Base-by-base conservation (phyloP, 1,140 invertebrate species). In the Harpegnathos saltator region DNA sequence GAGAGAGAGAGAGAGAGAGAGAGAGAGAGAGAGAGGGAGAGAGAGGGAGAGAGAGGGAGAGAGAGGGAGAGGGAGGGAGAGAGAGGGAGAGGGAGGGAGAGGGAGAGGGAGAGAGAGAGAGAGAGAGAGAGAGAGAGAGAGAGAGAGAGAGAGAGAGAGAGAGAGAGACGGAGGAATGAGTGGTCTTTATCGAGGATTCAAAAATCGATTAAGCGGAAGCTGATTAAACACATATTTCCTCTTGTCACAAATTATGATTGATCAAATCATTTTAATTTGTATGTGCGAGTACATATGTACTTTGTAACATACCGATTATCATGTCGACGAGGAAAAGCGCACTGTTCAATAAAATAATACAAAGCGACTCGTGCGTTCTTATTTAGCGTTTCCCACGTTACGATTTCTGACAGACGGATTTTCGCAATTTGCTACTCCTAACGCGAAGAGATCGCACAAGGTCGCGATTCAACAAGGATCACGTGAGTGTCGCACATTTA, bases 141-240 rank as follows among this genome's bases (percentile, higher is more conserved):
- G 38, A 44, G 38, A 44, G 38, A 33, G 38, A 44, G 38, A 11
- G 0, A 11, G 38, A 44, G 38, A 44, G 38, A 44, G 9, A 44
- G 11, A 44, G 38, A 9, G 38, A 44, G 11, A 9, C 0, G 38
- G 7, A 9, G 9, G 29, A 65, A 33, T 44, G n/a, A 4, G 9
- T 19, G 14, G 48, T 66, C 74, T 77, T 77, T 54, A 77, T 77
- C 29, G n/a, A 11, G 33, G 9, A 68, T 50, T 77, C 26, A 15
- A 77, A 77, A 77, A 77, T 77, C 48, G 74, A 77, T 77, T 66
- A 77, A 48, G 11, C 44, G 17, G 54, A 68, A 54, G 15, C 29
- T 22, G 15, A 77, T 68, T 77, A 56, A 77, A 77, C n/a, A 15
- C 17, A 33, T 33, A 12, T 19, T 68, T 66, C 22, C 29, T 38